Evolutionary conservation across 2,888 invertebrate species (phyloP).

Genomic region (Conus canariensis): DNA sequence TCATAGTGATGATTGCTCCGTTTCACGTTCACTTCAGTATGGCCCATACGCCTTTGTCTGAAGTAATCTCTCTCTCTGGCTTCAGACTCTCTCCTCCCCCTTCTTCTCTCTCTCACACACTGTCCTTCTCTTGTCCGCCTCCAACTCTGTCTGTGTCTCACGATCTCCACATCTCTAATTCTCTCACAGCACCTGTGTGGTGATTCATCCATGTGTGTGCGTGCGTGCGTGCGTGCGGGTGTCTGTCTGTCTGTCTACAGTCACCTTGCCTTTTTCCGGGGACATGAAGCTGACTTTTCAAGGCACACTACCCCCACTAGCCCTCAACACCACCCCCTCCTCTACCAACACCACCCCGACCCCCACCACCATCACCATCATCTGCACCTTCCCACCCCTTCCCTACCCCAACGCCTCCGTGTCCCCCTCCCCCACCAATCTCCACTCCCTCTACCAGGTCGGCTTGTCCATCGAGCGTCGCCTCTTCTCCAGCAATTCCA

Average conservation of each 20-base stretch:
- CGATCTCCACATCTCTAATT: too few relatives aligned
- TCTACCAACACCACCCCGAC: background rate
- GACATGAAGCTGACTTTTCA: too few relatives aligned
- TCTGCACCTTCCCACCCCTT: background rate
- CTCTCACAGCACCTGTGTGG: background rate
- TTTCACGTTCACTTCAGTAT: too few relatives aligned
- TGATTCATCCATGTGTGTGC: background rate
- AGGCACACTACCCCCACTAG: background rate
- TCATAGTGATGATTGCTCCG: too few relatives aligned
- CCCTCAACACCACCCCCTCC: background rate
- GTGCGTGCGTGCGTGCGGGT: background rate
- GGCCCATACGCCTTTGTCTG: too few relatives aligned
- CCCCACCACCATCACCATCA: conserved; percentile 1
- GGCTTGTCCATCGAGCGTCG: background rate
- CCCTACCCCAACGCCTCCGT: background rate
- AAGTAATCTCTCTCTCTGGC: too few relatives aligned
- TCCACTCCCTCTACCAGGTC: background rate
- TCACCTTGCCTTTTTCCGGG: background rate
- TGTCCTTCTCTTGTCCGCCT: background rate
- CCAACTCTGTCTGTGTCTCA: too few relatives aligned
- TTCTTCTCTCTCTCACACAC: background rate
- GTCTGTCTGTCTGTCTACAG: background rate
- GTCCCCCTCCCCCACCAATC: background rate
- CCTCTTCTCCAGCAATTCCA: background rate
- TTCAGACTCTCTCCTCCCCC: background rate